Evolutionary conservation across 37 sponge, comb jelly and placozoan species (phyloP), one percentile per base, ranked within the genome.

Genomic region (Lycopodina hypogea): DNA sequence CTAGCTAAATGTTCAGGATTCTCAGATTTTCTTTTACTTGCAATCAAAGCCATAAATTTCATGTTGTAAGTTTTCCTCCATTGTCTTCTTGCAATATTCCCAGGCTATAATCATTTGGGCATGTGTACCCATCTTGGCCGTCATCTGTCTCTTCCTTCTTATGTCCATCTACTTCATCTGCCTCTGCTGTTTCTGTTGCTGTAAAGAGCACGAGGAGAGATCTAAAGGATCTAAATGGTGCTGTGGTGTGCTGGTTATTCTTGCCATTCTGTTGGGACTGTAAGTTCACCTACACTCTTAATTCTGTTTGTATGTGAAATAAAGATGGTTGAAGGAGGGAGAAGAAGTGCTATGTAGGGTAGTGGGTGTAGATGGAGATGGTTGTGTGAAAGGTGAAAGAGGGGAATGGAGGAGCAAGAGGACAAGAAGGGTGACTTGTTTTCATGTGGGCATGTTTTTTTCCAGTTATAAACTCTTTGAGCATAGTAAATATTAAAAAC

Each of bases 81-180:
- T n/a, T n/a, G n/a, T n/a, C n/a, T 30, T 42, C 23, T 71, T 71
- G 26, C 40, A 77, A 26, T 34, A 15, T 37, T 14, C 19, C 29
- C 74, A 88, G 89, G 75, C 83, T 24, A 62, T 88, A 7, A 88
- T 88, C 59, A 83, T 88, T 19, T 88, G 89, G 89, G 83, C 89
- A 65, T 88, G 89, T 74, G 68, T 88, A 12, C 89, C 89, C 45
- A 72, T 88, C 38, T 69, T 88, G 26, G 56, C 35, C 18, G 74
- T 81, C 26, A 38, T 88, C 3, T 79, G 79, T 73, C 69, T 88
- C 30, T 78, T 82, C 79, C 72, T 88, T 1, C 60, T 88, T 0
- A 64, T 88, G 75, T 78, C 78, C 26, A 67, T 88, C 58, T 82
- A 83, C 72, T 88, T 74, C 79, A 76, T 87, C 42, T 78, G 78